Evolutionary conservation across 2,797 vertebrate species (phyloP), one percentile per base, ranked within the genome.

Genomic region (Myotis vivesi): DNA sequence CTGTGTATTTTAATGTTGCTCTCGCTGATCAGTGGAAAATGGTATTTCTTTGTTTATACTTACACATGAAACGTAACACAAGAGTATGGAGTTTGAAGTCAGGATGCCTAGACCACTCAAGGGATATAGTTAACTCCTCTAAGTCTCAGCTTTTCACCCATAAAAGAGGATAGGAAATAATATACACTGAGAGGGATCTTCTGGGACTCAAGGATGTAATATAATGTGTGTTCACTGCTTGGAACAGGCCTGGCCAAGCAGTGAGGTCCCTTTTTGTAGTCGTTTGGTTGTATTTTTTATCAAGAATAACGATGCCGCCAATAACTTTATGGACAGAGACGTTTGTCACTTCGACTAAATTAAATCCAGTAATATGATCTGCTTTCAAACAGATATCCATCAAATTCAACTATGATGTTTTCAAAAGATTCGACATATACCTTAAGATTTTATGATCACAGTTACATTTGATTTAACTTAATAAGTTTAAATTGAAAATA

Each of bases 401-500:
- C 0, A 3, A 76, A 75, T 41, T 87, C 51, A 86, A 69, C 28
- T 80, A 10, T 57, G 6, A 51, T n/a, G 15, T 51, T 51, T 62
- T 49, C 20, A 83, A 80, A 93, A 22, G 22, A 81, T 23, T 87
- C 49, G 5, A 8, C 19, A 49, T n/a, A 16, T 8, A 16, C 75
- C 73, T 91, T 89, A 57, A 69, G 12, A 62, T 33, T 53, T 8
- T 92, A 38, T 75, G 23, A 12, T 46, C 19, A 72, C 4, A 33
- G 6, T 53, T 53, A 46, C 1, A n/a, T 88, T 93, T 89, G 46
- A 41, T 46, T 92, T 55, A 28, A 64, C 38, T 19, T 76, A 28
- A 53, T 76, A 82, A 30, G 20, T 57, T 77, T 72, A 49, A 79
- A 38, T 90, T 59, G 8, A 88, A 94, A 71, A 77, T 73, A n/a